These are phyloP conservation scores for Chaetorhynchus papuensis DNA, from an alignment of 2,113 vertebrate genomes.

Conservation along the genomic window DNA sequence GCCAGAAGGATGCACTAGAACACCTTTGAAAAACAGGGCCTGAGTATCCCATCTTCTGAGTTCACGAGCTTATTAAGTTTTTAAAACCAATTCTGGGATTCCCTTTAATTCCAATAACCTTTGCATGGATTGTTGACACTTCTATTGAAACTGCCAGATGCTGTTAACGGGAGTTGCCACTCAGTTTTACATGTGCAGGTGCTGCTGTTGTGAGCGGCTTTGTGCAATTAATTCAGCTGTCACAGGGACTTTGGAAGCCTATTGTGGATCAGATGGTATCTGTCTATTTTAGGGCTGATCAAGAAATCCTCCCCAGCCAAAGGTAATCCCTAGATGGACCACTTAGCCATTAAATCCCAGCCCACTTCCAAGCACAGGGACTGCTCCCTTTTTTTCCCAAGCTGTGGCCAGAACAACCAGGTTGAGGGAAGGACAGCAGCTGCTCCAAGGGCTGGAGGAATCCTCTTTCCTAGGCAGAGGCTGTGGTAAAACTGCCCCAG, in stretches of 20 bases:
- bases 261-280: background rate
- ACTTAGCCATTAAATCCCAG: background rate
- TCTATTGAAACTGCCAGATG: constrained; percentile 42
- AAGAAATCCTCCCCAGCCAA: background rate
- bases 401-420: background rate
- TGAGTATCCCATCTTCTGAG: background rate
- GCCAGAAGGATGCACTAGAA: background rate
- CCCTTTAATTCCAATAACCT: constrained; percentile 47
- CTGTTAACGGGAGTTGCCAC: constrained; percentile 18
- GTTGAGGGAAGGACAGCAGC: background rate
- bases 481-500: background rate
- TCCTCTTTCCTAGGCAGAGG: background rate
- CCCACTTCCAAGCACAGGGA: background rate
- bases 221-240: constrained; percentile 38
- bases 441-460: background rate
- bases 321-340: background rate
- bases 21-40: background rate
- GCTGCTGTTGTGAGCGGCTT: constrained; percentile 15
- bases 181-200: constrained; percentile 17
- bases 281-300: background rate
- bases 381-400: background rate
- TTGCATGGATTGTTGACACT: constrained; percentile 38
- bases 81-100: constrained; percentile 39
- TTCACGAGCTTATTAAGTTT: constrained; percentile 35
- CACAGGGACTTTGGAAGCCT: constrained; percentile 1